Evolutionary conservation across 2,797 vertebrate species (phyloP).

Genomic region (Rallus crepitans): DNA sequence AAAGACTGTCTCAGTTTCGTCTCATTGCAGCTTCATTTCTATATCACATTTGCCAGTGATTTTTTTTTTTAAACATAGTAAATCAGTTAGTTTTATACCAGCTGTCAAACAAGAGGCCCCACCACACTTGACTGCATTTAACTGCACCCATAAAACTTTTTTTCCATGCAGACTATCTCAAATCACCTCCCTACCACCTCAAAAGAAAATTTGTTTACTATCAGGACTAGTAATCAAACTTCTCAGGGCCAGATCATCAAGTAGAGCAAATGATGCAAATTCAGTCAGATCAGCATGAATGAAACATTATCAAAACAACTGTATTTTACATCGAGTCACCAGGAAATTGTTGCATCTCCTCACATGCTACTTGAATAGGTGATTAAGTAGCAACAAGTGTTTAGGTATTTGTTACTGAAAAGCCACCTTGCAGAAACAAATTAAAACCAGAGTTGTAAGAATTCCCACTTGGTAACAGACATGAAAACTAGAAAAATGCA

Average conservation of each 20-base stretch:
- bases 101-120: not conserved
- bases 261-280: not conserved
- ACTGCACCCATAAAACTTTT: not conserved
- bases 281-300: not conserved
- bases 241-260: not conserved
- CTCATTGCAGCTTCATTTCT: not conserved
- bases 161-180: not conserved
- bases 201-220: not conserved
- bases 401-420: not conserved
- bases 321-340: not conserved
- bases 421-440: not conserved
- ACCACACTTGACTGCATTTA: not conserved
- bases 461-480: not conserved
- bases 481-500: not conserved
- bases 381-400: not conserved
- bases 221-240: not conserved
- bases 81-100: not conserved
- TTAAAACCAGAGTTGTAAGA: not conserved
- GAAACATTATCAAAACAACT: not conserved
- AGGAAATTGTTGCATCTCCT: not conserved
- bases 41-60: not conserved
- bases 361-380: not conserved
- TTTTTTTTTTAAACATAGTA: not conserved
- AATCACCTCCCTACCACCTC: not conserved
- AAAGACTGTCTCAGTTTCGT: accelerated